Conservation (phyloP, 2,797 vertebrate species). For the Australoheros facetus region DNA sequence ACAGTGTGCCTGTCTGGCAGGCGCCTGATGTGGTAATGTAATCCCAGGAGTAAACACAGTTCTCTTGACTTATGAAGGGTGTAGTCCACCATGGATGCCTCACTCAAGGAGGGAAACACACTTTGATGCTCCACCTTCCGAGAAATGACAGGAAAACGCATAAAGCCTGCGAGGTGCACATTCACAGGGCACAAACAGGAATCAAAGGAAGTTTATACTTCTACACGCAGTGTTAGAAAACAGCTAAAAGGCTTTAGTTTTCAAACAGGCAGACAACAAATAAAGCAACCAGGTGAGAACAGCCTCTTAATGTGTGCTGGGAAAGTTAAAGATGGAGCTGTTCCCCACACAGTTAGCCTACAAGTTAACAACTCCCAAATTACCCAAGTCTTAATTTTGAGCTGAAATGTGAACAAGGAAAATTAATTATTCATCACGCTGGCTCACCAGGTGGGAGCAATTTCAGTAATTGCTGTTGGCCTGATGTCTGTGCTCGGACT, state of each 20-base stretch:
- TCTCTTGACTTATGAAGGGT: constrained; percentile 54
- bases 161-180: not conserved
- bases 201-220: not conserved
- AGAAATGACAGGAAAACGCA: constrained; percentile 28
- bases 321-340: not conserved
- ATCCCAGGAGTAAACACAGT: constrained; percentile 69
- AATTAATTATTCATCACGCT: not conserved
- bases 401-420: constrained; percentile 2
- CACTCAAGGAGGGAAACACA: constrained; percentile 11
- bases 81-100: constrained; percentile 18
- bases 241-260: not conserved
- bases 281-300: not conserved
- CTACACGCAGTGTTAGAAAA: constrained; percentile 11
- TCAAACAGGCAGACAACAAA: constrained; percentile 17
- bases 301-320: not conserved
- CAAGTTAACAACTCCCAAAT: not conserved
- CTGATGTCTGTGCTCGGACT: not conserved
- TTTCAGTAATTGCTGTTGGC: not conserved
- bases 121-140: constrained; percentile 46
- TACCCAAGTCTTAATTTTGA: constrained; percentile 1
- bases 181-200: not conserved
- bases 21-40: constrained; percentile 68
- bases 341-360: not conserved
- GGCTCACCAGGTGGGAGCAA: not conserved
- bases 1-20: constrained; percentile 23